phyloP scores from a whole-genome alignment of 2,888 invertebrate species.

The Dione juno region DNA sequence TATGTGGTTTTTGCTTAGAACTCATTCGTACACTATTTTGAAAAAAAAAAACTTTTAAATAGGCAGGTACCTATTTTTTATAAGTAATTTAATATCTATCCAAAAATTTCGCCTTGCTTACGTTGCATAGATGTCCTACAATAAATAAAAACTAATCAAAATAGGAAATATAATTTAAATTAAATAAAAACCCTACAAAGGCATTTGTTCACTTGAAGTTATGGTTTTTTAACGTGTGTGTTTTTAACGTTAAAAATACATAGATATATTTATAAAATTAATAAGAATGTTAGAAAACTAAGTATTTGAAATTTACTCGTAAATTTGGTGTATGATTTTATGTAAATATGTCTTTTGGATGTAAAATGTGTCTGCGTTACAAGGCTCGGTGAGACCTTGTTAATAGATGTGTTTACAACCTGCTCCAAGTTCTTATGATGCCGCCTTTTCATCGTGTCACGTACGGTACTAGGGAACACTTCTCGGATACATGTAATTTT shows the following conservation, averaged over 20 bases:
- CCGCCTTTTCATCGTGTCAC: conserved; percentile 76
- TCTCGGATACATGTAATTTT: conserved; percentile 64
- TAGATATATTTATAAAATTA: too few relatives aligned
- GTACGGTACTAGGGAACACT: conserved; percentile 64
- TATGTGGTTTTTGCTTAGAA: not conserved
- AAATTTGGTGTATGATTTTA: not conserved
- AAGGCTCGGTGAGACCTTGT: conserved; percentile 64
- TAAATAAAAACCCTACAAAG: too few relatives aligned
- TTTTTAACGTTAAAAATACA: too few relatives aligned
- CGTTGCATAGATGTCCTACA: too few relatives aligned
- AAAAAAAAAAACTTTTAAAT: not conserved
- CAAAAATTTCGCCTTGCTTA: too few relatives aligned
- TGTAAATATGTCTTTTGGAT: conserved; percentile 20
- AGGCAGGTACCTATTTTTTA: too few relatives aligned
- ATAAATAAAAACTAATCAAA: too few relatives aligned
- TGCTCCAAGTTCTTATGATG: conserved; percentile 63
- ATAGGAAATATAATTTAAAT: too few relatives aligned
- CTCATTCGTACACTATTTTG: not conserved
- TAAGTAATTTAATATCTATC: too few relatives aligned
- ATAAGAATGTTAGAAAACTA: not conserved
- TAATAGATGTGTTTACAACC: conserved; percentile 80
- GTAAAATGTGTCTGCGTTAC: conserved; percentile 63
- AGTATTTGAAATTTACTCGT: not conserved
- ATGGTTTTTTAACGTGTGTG: too few relatives aligned
- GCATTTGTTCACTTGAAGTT: too few relatives aligned